Conservation (phyloP, 2,888 invertebrate genomes). For the Trypoxylon attenuatum region DNA sequence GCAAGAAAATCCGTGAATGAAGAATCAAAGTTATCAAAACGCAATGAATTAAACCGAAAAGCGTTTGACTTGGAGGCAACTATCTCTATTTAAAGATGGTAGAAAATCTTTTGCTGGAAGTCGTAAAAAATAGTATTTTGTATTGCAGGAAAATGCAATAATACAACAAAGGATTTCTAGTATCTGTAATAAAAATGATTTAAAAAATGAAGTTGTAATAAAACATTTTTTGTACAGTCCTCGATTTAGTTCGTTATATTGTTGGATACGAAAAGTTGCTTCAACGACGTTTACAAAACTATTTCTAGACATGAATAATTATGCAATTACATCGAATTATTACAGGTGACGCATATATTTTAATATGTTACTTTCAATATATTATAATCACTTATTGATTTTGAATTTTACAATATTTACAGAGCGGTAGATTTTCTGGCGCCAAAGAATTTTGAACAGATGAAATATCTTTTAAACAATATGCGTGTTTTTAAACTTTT, state of each 20-base stretch:
- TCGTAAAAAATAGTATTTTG: neutral
- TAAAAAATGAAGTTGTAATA: conserved; percentile 55
- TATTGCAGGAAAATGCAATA: conserved; percentile 42
- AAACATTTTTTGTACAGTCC: conserved; percentile 64
- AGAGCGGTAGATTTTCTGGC: conserved; percentile 64
- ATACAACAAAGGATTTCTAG: conserved; percentile 53
- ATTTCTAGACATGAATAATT: conserved; percentile 64
- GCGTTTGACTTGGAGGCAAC: conserved; percentile 38
- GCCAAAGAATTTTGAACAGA: conserved; percentile 52
- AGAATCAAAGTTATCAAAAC: conserved; percentile 27
- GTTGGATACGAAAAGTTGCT: conserved; percentile 72
- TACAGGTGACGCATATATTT: conserved; percentile 59
- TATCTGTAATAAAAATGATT: conserved; percentile 63
- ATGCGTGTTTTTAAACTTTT: conserved; percentile 64
- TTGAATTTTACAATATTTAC: conserved; percentile 30
- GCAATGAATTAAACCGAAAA: conserved; percentile 19
- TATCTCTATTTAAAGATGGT: neutral
- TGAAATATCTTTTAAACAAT: conserved; percentile 53
- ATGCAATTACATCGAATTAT: conserved; percentile 52
- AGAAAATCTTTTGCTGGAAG: neutral
- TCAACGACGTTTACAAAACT: conserved; percentile 72
- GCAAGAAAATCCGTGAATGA: conserved; percentile 11
- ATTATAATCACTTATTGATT: neutral
- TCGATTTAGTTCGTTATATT: conserved; percentile 64
- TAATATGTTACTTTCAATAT: conserved; percentile 1